Percentiles rank a stretch among this genome's conserved stretches.
These are phyloP conservation scores for Archilochus colubris DNA, from an alignment of 2,113 vertebrate genomes.

Conservation along the genomic window DNA sequence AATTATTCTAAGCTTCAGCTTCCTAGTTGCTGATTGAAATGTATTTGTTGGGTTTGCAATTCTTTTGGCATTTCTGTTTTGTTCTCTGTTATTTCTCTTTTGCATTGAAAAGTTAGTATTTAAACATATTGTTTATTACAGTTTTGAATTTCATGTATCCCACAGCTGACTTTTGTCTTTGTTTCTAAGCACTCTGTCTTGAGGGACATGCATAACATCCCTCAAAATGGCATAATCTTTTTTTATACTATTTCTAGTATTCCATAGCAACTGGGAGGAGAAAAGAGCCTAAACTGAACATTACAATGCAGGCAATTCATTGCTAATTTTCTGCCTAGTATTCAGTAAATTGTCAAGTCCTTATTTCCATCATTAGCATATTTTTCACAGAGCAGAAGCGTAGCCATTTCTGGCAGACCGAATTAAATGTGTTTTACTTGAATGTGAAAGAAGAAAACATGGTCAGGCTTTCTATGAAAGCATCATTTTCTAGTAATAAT, in stretches of 20 bases:
- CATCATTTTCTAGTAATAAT: conserved; percentile 39
- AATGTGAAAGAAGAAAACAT: conserved; percentile 40
- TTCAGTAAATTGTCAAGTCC: conserved; percentile 61
- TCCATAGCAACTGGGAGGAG: not conserved
- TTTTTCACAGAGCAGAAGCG: conserved; percentile 59
- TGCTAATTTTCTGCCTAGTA: conserved; percentile 58
- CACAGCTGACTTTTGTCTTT: conserved; percentile 36
- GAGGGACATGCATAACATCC: conserved; percentile 11
- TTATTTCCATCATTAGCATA: conserved; percentile 57
- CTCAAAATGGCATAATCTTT: conserved; percentile 36
- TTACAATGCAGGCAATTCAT: conserved; percentile 41
- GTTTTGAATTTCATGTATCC: conserved; percentile 48
- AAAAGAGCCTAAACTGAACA: not conserved
- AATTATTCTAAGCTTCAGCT: conserved; percentile 38
- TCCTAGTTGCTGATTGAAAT: conserved; percentile 13
- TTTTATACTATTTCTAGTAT: conserved; percentile 40
- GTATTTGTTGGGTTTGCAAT: not conserved
- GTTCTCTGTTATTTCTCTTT: not conserved
- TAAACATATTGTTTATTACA: conserved; percentile 41
- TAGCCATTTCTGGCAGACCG: conserved; percentile 50
- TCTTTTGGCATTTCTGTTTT: conserved; percentile 10
- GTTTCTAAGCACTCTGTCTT: conserved; percentile 35
- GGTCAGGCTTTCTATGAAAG: conserved; percentile 48
- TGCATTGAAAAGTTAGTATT: not conserved
- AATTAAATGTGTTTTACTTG: conserved; percentile 58